Base-by-base conservation (phyloP, 2,888 invertebrate genomes). In the Trichopria drosophilae region DNA sequence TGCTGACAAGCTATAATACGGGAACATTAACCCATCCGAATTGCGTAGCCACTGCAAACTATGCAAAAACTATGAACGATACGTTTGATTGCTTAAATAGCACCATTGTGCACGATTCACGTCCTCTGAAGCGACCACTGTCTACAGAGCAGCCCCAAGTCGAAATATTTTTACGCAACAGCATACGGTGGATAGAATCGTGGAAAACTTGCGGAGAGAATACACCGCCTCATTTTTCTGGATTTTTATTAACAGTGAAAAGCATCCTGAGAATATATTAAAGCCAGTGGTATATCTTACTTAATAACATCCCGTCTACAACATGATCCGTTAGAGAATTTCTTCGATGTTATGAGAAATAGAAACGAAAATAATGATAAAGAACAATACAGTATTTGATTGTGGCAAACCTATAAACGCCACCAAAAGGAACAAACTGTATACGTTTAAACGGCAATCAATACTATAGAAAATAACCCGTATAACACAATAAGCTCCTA, bases 211-310 rank as follows among this genome's bases (percentile, higher is more conserved):
- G 49, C 19, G 24, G 24, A 20, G 23, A 41, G 4, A 19, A 5
- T 5, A 9, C 44, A 19, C 60, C 61, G 34, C 56, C 60, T 9
- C 64, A 62, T 35, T 61, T 63, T 42, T 41, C 50, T 13, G 61
- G 60, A 5, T 51, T 66, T 13, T 15, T 34, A 9, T 52, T 61
- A 40, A 59, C 57, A 3, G 57, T 66, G 5, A 58, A 51, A 18
- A 45, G 57, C 13, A 16, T 44, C 10, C 34, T 50, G 4, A 47
- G 4, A 41, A 26, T 40, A 41, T 3, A 26, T 53, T 15, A 35
- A 43, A 5, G 10, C n/a, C 1, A 47, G 56, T 23, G 44, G 46
- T 6, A 50, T 34, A 35, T 24, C 32, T 2, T 57, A 55, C 31
- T 16, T 55, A 6, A 28, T 59, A 19, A 55, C 43, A 9, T 47